Evolutionary conservation across 2,113 vertebrate species (phyloP).

Genomic region (Callocephalon fimbriatum): DNA sequence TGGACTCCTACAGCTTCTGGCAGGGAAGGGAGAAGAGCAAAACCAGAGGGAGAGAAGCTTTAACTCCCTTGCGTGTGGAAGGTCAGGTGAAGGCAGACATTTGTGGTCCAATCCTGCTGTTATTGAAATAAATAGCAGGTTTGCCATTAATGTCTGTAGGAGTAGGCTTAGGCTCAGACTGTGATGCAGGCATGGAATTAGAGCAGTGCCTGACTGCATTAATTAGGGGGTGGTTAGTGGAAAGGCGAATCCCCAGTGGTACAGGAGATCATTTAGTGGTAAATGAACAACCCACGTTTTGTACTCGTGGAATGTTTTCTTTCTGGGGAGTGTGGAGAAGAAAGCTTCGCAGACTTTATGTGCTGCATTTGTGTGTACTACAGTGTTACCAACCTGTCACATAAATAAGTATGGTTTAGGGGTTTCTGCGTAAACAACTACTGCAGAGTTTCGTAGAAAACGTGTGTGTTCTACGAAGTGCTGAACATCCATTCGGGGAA

Average conservation of each 20-base stretch:
- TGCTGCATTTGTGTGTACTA: background rate
- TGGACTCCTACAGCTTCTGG: background rate
- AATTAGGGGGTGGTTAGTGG: background rate
- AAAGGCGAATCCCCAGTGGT: background rate
- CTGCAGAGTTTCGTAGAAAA: background rate
- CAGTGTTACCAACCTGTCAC: background rate
- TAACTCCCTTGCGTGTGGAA: rapidly evolving
- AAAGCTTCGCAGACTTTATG: background rate
- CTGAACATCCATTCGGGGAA: background rate
- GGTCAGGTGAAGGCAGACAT: background rate
- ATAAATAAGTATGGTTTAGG: background rate
- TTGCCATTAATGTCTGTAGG: background rate
- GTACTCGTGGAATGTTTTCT: background rate
- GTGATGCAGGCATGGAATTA: background rate
- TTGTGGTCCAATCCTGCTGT: background rate
- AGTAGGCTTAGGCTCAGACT: background rate
- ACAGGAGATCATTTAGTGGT: background rate
- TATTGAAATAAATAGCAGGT: background rate
- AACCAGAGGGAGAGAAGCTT: background rate
- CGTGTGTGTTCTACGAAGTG: rapidly evolving
- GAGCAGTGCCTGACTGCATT: background rate
- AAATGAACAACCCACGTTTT: background rate
- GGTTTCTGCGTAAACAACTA: background rate
- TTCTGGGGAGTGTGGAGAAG: background rate
- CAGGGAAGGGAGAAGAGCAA: background rate